Percentiles rank a stretch among this genome's conserved stretches.
These are phyloP conservation scores for Calephelis perditalis DNA, from an alignment of 2,888 invertebrate species.

Conservation along the genomic window DNA sequence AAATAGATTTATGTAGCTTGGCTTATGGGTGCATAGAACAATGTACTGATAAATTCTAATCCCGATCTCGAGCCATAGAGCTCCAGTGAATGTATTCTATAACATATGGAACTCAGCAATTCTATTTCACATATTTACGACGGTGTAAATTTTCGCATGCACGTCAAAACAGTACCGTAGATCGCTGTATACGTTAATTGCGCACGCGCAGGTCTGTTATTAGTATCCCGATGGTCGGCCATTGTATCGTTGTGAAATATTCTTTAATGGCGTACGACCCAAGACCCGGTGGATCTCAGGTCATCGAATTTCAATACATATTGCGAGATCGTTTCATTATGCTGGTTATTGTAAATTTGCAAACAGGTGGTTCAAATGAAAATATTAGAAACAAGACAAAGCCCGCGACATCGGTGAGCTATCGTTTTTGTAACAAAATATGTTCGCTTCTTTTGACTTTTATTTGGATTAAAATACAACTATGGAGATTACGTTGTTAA, in stretches of 20 bases:
- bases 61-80: not conserved
- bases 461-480: no score
- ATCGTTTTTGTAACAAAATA: no score
- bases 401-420: no score
- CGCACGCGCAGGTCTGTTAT: slow-evolving; percentile 26
- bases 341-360: slow-evolving; percentile 5
- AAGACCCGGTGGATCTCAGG: slow-evolving; percentile 24
- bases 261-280: slow-evolving; percentile 29
- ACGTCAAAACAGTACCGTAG: slow-evolving; percentile 24
- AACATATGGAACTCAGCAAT: slow-evolving; percentile 16
- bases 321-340: slow-evolving; percentile 14
- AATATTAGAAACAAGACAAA: no score
- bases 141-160: slow-evolving; percentile 30
- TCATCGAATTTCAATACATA: slow-evolving; percentile 28
- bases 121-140: slow-evolving; percentile 24
- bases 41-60: slow-evolving; percentile 9
- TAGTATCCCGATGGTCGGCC: slow-evolving; percentile 25
- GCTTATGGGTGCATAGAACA: not conserved
- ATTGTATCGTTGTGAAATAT: slow-evolving; percentile 28
- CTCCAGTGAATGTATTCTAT: slow-evolving; percentile 15
- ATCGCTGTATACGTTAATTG: slow-evolving; percentile 32
- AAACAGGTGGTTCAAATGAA: slow-evolving; percentile 3
- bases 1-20: not conserved
- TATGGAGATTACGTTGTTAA: no score
- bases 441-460: no score